phyloP scores from a whole-genome alignment of 2,113 vertebrate genomes.

The Hipposideros armiger region DNA sequence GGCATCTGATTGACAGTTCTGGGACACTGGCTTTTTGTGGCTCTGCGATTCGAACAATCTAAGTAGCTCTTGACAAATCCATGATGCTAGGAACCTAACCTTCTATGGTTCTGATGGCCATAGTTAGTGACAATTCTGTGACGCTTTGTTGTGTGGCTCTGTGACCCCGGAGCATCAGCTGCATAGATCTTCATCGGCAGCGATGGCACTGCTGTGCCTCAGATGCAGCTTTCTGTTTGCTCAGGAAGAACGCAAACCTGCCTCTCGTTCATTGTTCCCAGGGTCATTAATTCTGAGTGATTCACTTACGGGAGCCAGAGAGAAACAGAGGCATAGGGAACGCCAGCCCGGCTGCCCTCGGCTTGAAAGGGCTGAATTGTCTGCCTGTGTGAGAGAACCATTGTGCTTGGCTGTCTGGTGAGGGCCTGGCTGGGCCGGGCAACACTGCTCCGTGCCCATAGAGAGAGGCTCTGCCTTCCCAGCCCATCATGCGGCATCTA shows the following conservation, averaged over 20 bases:
- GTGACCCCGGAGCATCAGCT: neutral
- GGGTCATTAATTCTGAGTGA: slow-evolving; percentile 61
- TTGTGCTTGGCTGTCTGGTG: slow-evolving; percentile 57
- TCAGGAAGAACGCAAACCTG: neutral
- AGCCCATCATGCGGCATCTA: neutral
- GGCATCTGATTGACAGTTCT: neutral
- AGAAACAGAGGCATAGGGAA: neutral
- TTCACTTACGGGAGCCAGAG: slow-evolving; percentile 66
- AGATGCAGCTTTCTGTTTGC: neutral
- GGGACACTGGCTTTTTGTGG: neutral
- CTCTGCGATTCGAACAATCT: neutral
- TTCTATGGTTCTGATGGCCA: neutral
- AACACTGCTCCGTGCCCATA: neutral
- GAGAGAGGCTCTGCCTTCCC: neutral
- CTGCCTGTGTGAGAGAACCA: slow-evolving; percentile 46
- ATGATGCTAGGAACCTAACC: too few relatives aligned
- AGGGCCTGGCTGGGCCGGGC: neutral
- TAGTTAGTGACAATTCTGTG: neutral
- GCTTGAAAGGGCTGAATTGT: slow-evolving; percentile 74
- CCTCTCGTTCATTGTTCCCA: slow-evolving; percentile 27
- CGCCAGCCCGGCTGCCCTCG: neutral
- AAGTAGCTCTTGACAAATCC: neutral
- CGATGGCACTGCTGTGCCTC: rapidly evolving
- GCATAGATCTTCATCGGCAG: neutral
- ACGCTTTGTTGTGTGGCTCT: neutral